Base-by-base conservation (phyloP, 1,140 invertebrate genomes). In the Drosophila bocqueti region DNA sequence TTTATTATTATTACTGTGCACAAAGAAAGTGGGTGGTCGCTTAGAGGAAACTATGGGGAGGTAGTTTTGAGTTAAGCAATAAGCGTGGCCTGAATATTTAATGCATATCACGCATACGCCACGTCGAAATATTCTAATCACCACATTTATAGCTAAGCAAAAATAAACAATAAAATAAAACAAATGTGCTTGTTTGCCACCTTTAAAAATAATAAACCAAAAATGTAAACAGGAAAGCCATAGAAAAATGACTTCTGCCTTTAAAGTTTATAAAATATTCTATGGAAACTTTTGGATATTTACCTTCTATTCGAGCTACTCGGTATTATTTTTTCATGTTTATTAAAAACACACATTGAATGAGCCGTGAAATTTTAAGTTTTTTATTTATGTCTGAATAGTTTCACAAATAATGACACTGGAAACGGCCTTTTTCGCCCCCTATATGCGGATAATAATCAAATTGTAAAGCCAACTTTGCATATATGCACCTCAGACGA, bases 21-120 rank as follows among this genome's bases (percentile, higher is more conserved):
- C 3, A 2, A 34, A n/a, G 55, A 65, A 42, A 65, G 65, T 71
- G 11, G 18, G 34, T 50, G 29, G 10, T 4, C 7, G 11, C 13
- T 21, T 4, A n/a, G 26, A 16, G 34, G 34, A 29, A 38, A 38
- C 24, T 11, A 21, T 42, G 24, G 38, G 18, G 18, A 26, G 58
- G 63, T 11, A 45, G 15, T 62, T 55, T 45, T 26, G 15, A 43
- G 57, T 65, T 65, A 0, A 8, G 63, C 29, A 26, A 65, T 21
- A 61, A n/a, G 79, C 74, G 79, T 85, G 79, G 13, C 29, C 49
- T 40, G 79, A 73, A 82, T 86, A 57, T 61, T 50, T 54, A 71
- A 81, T 81, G 65, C 57, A 79, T 65, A 85, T 38, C 61, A 85
- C 74, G 74, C 79, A 86, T 79, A 72, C 59, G 75, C 62, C 62